Evolutionary conservation across 1,140 invertebrate species (phyloP).

Genomic region (Euura saliciscinereae): DNA sequence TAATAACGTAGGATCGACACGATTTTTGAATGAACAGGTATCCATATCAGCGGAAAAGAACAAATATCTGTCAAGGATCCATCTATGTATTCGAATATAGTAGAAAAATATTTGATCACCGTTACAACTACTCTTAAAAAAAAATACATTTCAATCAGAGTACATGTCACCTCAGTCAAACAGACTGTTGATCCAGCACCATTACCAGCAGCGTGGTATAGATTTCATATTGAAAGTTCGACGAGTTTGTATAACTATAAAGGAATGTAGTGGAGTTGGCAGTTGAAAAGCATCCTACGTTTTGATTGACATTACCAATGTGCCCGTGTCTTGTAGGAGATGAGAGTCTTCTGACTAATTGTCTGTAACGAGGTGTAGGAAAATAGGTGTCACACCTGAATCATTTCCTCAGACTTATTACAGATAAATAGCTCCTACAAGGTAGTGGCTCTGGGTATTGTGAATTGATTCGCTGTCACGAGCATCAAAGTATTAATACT

Average conservation of each 20-base stretch:
- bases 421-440: not conserved
- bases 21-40: not conserved
- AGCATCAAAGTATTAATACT: conserved; percentile 35
- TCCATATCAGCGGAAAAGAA: no score
- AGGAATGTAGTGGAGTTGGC: not conserved
- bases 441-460: not conserved
- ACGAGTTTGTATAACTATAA: not conserved
- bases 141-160: not conserved
- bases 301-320: not conserved
- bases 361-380: no score
- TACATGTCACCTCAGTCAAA: not conserved
- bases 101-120: no score
- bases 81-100: no score
- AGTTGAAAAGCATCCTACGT: not conserved
- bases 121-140: not conserved
- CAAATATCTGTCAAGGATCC: no score
- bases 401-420: not conserved
- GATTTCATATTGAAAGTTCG: not conserved
- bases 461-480: conserved; percentile 14
- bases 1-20: not conserved
- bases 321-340: not conserved
- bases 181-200: not conserved
- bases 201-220: not conserved
- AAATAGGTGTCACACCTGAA: not conserved
- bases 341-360: no score